These are phyloP conservation scores for Elachura formosa DNA, from an alignment of 2,113 vertebrate genomes.

Conservation along the genomic window DNA sequence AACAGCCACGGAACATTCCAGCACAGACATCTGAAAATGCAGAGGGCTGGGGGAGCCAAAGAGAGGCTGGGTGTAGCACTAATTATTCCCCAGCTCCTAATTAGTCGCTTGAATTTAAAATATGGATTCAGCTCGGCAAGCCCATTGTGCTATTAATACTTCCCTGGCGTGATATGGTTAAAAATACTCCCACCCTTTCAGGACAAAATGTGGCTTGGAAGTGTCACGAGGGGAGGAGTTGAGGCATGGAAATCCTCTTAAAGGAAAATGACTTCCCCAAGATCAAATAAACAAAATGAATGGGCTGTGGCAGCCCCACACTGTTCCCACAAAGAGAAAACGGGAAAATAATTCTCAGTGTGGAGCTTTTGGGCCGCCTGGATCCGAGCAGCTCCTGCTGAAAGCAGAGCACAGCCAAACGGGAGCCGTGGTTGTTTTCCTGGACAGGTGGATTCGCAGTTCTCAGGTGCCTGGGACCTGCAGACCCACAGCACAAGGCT, in stretches of 20 bases:
- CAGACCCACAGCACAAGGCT: neutral
- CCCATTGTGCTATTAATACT: constrained; percentile 53
- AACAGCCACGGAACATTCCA: neutral
- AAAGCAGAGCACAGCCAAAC: rapidly evolving
- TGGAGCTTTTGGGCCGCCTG: neutral
- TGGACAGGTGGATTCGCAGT: neutral
- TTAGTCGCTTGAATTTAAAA: neutral
- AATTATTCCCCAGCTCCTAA: neutral
- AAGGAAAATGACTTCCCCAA: neutral
- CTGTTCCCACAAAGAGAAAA: neutral
- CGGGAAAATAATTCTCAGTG: rapidly evolving
- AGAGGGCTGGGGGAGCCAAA: too few species aligned
- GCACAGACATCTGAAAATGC: neutral
- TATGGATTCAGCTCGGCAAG: neutral
- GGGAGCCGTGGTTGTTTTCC: neutral
- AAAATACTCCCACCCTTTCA: constrained; percentile 36
- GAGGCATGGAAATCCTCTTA: neutral
- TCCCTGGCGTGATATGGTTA: constrained; percentile 26
- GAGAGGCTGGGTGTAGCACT: neutral
- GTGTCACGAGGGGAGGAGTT: constrained; percentile 8
- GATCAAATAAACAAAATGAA: neutral
- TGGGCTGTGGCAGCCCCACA: neutral
- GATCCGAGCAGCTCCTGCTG: neutral
- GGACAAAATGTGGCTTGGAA: constrained; percentile 5
- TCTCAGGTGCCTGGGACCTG: neutral